These are phyloP conservation scores for Phenganax marumi DNA, from an alignment of 92 coral and sea anemone genomes.

Conservation along the genomic window DNA sequence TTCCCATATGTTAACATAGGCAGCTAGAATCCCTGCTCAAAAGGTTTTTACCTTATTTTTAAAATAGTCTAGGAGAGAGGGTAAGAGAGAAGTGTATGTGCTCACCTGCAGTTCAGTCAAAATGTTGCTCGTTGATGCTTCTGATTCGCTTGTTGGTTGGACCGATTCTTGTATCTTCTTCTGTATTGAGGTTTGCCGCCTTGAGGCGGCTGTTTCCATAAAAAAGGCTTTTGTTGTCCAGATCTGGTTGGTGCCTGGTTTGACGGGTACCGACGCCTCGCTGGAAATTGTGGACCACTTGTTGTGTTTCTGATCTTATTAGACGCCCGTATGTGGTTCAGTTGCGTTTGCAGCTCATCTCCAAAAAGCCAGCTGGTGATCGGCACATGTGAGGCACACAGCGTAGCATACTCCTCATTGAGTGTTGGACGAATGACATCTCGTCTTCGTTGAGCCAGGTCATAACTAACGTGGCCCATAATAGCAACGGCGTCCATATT, in stretches of 20 bases:
- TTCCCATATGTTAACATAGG: slow-evolving; percentile 35
- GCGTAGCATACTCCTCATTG: slow-evolving; percentile 48
- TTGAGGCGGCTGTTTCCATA: neutral
- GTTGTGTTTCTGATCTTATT: slow-evolving; percentile 22
- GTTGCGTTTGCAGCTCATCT: slow-evolving; percentile 56
- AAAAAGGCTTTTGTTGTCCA: slow-evolving; percentile 8
- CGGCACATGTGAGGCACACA: slow-evolving; percentile 58
- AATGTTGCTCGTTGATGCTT: neutral
- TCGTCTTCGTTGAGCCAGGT: slow-evolving; percentile 52
- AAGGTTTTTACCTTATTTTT: too few relatives aligned
- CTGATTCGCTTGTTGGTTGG: neutral
- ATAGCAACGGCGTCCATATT: neutral
- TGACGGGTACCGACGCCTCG: neutral
- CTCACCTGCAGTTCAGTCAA: neutral
- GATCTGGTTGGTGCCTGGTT: neutral
- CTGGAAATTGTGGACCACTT: slow-evolving; percentile 13
- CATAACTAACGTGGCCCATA: slow-evolving; percentile 49
- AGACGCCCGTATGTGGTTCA: slow-evolving; percentile 47
- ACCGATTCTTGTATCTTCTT: neutral
- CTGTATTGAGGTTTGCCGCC: neutral
- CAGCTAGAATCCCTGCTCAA: neutral
- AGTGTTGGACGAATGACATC: slow-evolving; percentile 53
- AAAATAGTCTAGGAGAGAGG: neutral
- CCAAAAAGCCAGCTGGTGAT: slow-evolving; percentile 51
- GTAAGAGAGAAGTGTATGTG: neutral